These are phyloP conservation scores for Parascotia fuliginaria DNA, from an alignment of 2,888 invertebrate species.

Conservation along the genomic window DNA sequence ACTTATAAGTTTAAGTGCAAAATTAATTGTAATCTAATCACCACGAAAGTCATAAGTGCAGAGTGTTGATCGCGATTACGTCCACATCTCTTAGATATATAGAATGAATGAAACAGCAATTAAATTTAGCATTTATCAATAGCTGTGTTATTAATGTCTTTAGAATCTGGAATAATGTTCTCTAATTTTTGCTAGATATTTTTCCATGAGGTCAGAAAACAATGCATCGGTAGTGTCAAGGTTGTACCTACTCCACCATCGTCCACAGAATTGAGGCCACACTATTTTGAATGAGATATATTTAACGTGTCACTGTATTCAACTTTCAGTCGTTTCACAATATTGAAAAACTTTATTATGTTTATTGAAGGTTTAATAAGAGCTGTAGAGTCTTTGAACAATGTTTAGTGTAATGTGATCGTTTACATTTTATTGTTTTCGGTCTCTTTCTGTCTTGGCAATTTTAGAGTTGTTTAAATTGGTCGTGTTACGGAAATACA, in stretches of 20 bases:
- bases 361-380: constrained; percentile 35
- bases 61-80: no score
- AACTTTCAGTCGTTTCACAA: constrained; percentile 64
- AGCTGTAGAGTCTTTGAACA: constrained; percentile 7
- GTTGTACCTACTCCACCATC: constrained; percentile 44
- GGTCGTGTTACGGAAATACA: not conserved
- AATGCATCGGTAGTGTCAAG: constrained; percentile 54
- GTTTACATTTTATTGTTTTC: constrained; percentile 1
- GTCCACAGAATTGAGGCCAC: constrained; percentile 53
- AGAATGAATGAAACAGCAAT: no score
- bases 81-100: no score
- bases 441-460: not conserved
- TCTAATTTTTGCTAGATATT: not conserved
- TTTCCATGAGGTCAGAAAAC: constrained; percentile 16
- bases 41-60: no score
- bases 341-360: constrained; percentile 38
- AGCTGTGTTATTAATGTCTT: no score
- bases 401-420: constrained; percentile 12
- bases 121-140: no score
- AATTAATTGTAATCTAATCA: no score
- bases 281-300: constrained; percentile 68
- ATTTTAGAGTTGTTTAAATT: not conserved
- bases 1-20: no score
- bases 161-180: not conserved
- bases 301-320: constrained; percentile 54